A percentile compares a stretch with the other conserved stretches of the same genome.
Conservation (phyloP, 2,888 invertebrate species). For the Dugesia japonica region DNA sequence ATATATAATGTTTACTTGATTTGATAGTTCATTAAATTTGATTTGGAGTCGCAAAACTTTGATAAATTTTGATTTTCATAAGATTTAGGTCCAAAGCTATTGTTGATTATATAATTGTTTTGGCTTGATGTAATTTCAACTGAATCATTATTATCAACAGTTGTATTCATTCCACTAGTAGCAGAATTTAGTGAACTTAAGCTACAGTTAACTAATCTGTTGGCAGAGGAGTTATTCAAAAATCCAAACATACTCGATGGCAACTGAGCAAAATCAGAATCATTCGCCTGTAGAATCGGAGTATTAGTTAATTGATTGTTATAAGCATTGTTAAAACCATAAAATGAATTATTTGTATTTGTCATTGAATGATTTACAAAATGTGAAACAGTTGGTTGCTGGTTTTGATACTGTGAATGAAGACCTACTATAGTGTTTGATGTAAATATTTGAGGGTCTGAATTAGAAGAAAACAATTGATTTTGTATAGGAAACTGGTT, state of each 20-base stretch:
- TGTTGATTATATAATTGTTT: background rate
- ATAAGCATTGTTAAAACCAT: background rate
- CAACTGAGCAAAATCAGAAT: constrained; percentile 1
- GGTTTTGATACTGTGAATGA: background rate
- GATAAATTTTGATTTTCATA: background rate
- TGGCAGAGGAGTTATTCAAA: background rate
- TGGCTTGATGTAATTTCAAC: background rate
- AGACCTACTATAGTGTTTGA: background rate
- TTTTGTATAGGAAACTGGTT: background rate
- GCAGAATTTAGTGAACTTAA: background rate
- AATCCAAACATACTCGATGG: constrained; percentile 7
- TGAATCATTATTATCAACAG: background rate
- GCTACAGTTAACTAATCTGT: background rate
- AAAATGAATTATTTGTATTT: background rate
- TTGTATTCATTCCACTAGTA: background rate
- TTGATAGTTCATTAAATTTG: background rate
- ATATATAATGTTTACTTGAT: no score
- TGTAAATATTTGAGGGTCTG: background rate
- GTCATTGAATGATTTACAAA: background rate
- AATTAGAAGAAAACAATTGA: background rate
- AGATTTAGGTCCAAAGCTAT: background rate
- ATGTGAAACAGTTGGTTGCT: background rate
- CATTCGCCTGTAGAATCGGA: background rate
- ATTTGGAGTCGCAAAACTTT: background rate
- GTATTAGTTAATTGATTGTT: background rate